A percentile compares a stretch with the other conserved stretches of the same genome.
These are phyloP conservation scores for Etheostoma spectabile DNA, from an alignment of 2,113 vertebrate genomes.

Conservation along the genomic window DNA sequence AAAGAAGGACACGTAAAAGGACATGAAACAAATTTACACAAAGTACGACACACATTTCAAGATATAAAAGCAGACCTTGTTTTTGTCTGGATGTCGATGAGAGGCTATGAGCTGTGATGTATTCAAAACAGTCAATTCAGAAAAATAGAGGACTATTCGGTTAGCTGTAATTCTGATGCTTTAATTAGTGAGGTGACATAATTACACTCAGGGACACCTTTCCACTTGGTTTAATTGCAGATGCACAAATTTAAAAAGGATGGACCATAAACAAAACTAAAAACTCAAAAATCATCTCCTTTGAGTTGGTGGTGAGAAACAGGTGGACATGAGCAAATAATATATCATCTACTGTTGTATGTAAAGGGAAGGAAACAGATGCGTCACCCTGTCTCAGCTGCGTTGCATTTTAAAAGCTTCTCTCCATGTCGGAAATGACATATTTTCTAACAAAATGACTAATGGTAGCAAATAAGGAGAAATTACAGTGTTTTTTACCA, in stretches of 20 bases:
- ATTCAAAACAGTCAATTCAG: slow-evolving; percentile 3
- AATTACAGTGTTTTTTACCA: neutral
- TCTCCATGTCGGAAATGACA: neutral
- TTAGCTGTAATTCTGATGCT: slow-evolving; percentile 54
- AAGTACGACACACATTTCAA: slow-evolving; percentile 10
- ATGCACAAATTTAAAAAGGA: slow-evolving; percentile 44
- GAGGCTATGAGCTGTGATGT: slow-evolving; percentile 16
- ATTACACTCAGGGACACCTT: slow-evolving; percentile 54
- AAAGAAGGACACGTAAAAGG: too few species aligned
- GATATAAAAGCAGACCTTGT: neutral
- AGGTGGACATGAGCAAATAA: neutral
- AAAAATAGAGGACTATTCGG: slow-evolving; percentile 52
- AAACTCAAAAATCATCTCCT: slow-evolving; percentile 38
- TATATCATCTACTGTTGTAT: neutral
- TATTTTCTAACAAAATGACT: slow-evolving; percentile 11
- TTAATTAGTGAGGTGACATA: slow-evolving; percentile 63
- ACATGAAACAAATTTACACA: neutral
- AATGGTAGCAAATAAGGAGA: neutral
- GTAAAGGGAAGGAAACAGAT: neutral
- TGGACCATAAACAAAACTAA: slow-evolving; percentile 2
- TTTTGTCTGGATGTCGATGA: slow-evolving; percentile 4
- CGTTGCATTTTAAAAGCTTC: neutral
- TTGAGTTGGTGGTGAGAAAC: slow-evolving; percentile 2
- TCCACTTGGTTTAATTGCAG: slow-evolving; percentile 44
- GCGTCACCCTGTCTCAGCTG: neutral